Conservation (phyloP, 2,797 vertebrate species). For the Philypnodon macrostomus region DNA sequence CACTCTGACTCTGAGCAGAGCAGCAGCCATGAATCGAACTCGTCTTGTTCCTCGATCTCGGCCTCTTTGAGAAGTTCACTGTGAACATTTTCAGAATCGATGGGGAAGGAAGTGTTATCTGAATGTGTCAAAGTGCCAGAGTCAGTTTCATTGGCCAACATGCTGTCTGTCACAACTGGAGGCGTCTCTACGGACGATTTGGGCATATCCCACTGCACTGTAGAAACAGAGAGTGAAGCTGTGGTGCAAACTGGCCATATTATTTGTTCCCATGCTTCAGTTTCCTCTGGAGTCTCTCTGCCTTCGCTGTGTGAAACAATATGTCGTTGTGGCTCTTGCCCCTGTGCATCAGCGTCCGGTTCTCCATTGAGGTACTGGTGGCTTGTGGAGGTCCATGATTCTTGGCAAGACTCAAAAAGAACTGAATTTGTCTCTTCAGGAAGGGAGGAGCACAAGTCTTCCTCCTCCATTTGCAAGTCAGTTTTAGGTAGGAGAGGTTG, state of each 20-base stretch:
- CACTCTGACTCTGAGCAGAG: conserved; percentile 20
- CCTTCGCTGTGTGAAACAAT: conserved; percentile 2
- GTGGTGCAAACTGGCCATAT: conserved; percentile 47
- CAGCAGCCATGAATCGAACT: conserved; percentile 3
- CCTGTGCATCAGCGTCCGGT: conserved; percentile 20
- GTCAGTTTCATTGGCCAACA: conserved; percentile 42
- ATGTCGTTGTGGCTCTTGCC: conserved; percentile 1
- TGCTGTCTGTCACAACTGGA: conserved; percentile 22
- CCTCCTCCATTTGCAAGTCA: conserved; percentile 62
- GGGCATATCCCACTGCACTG: conserved; percentile 74
- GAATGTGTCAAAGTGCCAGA: conserved; percentile 8
- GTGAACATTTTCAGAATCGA: conserved; percentile 15
- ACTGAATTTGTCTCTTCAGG: conserved; percentile 27
- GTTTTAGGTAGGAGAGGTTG: conserved; percentile 15
- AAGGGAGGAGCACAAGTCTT: conserved; percentile 31
- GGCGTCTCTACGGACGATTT: conserved; percentile 23
- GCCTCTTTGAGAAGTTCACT: conserved; percentile 10
- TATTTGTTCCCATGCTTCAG: conserved; percentile 51
- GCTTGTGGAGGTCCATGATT: conserved; percentile 21
- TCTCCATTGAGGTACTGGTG: conserved; percentile 41
- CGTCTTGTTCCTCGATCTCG: conserved; percentile 30
- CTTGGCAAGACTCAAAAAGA: conserved; percentile 17
- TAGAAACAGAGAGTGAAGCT: conserved; percentile 58
- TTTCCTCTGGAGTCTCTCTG: conserved; percentile 23
- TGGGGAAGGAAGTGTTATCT: conserved; percentile 27